Evolutionary conservation across 2,113 vertebrate species (phyloP).

Genomic region (Pseudorasbora parva): DNA sequence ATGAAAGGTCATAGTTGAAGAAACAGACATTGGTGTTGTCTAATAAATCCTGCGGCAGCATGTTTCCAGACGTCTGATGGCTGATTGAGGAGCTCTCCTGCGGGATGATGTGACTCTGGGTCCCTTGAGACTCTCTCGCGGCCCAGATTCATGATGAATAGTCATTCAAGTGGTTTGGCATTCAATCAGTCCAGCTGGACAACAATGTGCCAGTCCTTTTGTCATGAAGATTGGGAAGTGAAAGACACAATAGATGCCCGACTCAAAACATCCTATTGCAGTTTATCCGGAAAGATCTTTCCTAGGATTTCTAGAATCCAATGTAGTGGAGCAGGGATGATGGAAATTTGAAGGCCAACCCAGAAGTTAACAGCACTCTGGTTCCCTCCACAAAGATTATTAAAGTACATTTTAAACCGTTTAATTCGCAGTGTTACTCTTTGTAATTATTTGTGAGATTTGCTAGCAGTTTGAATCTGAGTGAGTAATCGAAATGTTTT

Average conservation of each 20-base stretch:
- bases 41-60: neutral
- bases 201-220: neutral
- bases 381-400: too few species aligned
- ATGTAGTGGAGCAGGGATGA: too few species aligned
- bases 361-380: too few species aligned
- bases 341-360: too few species aligned
- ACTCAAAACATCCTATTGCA: neutral
- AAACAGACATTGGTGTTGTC: neutral
- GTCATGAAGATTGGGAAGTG: neutral
- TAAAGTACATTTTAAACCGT: neutral
- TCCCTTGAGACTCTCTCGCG: neutral
- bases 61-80: neutral
- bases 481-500: too few species aligned
- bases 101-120: neutral
- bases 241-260: neutral
- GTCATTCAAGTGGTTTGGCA: neutral
- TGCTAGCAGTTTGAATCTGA: too few species aligned
- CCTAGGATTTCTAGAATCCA: neutral
- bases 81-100: neutral
- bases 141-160: conserved; percentile 8
- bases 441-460: too few species aligned
- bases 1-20: neutral
- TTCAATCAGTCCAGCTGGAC: neutral
- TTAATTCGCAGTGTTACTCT: neutral
- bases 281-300: neutral